Conservation (phyloP, 2,797 vertebrate species). For the Xiphophorus birchmanni region DNA sequence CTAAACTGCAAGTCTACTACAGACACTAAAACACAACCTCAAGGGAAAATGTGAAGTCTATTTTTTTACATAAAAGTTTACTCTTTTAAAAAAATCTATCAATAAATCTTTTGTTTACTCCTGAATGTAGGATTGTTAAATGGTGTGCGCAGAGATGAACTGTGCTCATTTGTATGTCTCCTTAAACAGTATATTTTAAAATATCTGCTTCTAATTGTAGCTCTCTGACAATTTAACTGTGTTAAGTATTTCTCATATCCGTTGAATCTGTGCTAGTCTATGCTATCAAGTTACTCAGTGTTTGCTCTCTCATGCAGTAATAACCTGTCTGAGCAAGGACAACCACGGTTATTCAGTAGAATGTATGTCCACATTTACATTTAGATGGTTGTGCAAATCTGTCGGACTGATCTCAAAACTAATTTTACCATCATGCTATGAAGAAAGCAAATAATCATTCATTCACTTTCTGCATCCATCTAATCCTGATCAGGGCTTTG, state of each 20-base stretch:
- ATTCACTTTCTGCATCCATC: background rate
- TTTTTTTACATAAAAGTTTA: background rate
- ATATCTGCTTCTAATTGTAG: background rate
- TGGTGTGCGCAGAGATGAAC: background rate
- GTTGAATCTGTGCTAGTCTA: background rate
- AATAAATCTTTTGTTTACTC: background rate
- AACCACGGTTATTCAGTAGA: constrained; percentile 4
- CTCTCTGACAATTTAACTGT: background rate
- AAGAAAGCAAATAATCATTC: constrained; percentile 6
- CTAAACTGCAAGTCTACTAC: background rate
- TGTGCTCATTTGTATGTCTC: background rate
- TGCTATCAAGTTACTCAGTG: background rate
- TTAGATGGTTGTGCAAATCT: constrained; percentile 9
- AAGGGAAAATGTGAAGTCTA: background rate
- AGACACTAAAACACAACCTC: background rate
- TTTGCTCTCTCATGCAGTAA: constrained; percentile 2
- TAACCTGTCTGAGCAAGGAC: constrained; percentile 7
- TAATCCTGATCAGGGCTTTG: background rate
- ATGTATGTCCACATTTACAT: constrained; percentile 16
- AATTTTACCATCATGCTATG: constrained; percentile 4
- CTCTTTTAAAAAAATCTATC: background rate
- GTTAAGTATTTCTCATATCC: background rate
- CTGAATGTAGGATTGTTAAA: background rate
- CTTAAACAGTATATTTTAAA: background rate
- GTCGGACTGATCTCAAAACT: constrained; percentile 1